Conservation (phyloP, 2,888 invertebrate species). For the Orthonevra nobilis region DNA sequence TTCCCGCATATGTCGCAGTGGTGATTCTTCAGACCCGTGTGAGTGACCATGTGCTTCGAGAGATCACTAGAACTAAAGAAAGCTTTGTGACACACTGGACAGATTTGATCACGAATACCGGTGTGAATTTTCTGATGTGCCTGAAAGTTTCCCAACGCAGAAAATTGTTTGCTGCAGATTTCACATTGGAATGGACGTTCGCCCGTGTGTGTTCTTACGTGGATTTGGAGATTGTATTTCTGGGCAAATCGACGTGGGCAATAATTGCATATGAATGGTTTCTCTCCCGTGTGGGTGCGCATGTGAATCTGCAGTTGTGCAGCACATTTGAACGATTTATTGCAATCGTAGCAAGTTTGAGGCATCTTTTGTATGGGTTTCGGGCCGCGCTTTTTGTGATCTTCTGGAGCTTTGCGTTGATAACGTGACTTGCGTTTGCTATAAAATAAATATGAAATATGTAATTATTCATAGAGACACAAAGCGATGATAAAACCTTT, state of each 20-base stretch:
- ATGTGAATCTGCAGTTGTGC: conserved; percentile 84
- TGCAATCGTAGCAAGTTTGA: conserved; percentile 83
- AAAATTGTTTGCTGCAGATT: conserved; percentile 84
- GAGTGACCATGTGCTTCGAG: conserved; percentile 83
- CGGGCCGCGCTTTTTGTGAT: conserved; percentile 83
- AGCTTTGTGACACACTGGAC: conserved; percentile 82
- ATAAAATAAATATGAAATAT: too few species aligned
- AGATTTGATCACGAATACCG: conserved; percentile 83
- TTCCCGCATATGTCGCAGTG: conserved; percentile 83
- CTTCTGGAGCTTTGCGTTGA: conserved; percentile 82
- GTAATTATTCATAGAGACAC: too few species aligned
- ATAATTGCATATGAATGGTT: conserved; percentile 82
- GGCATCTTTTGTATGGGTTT: conserved; percentile 83
- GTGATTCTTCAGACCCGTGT: conserved; percentile 82
- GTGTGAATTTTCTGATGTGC: conserved; percentile 84
- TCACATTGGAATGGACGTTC: conserved; percentile 84
- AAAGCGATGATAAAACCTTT: too few species aligned
- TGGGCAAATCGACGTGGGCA: conserved; percentile 83
- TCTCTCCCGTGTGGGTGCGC: conserved; percentile 83
- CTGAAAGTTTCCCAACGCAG: conserved; percentile 83
- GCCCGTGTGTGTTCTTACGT: conserved; percentile 82
- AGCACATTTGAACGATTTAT: conserved; percentile 83
- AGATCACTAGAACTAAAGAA: conserved; percentile 84
- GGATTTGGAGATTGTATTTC: conserved; percentile 84
- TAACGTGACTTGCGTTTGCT: conserved; percentile 80